Conservation (phyloP, 2,888 invertebrate species). For the Pasiphila rectangulata region DNA sequence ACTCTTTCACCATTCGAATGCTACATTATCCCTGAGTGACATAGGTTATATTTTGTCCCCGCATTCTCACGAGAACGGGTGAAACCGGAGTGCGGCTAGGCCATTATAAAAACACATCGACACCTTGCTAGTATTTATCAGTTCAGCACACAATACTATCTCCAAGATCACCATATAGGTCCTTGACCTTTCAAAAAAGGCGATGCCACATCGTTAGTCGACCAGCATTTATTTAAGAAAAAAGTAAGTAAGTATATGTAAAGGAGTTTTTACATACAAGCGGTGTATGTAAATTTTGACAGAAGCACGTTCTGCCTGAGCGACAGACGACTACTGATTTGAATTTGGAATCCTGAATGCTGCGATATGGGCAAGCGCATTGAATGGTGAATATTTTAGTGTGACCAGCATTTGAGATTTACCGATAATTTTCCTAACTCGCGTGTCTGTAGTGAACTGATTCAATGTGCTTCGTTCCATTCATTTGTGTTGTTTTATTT, state of each 20-base stretch:
- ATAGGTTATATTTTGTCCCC: no score
- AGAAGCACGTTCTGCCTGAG: constrained; percentile 55
- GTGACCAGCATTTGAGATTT: constrained; percentile 23
- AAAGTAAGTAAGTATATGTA: constrained; percentile 34
- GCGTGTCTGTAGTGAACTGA: no score
- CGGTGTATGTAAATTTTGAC: constrained; percentile 70
- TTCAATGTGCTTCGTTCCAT: no score
- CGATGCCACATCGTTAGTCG: constrained; percentile 65
- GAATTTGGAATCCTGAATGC: constrained; percentile 68
- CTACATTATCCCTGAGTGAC: no score
- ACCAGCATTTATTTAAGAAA: constrained; percentile 54
- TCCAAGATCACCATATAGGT: neutral
- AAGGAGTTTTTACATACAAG: constrained; percentile 56
- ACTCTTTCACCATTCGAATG: no score
- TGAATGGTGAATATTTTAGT: constrained; percentile 61
- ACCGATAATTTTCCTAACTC: no score
- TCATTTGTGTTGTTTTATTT: no score
- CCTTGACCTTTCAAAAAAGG: constrained; percentile 44
- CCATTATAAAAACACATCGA: no score
- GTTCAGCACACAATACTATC: no score
- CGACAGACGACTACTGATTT: constrained; percentile 70
- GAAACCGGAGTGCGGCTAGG: no score
- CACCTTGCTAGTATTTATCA: no score
- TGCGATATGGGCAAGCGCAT: constrained; percentile 59
- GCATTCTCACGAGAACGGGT: no score